Conservation (phyloP, 2,888 invertebrate species). For the Stenoptilia bipunctidactyla region DNA sequence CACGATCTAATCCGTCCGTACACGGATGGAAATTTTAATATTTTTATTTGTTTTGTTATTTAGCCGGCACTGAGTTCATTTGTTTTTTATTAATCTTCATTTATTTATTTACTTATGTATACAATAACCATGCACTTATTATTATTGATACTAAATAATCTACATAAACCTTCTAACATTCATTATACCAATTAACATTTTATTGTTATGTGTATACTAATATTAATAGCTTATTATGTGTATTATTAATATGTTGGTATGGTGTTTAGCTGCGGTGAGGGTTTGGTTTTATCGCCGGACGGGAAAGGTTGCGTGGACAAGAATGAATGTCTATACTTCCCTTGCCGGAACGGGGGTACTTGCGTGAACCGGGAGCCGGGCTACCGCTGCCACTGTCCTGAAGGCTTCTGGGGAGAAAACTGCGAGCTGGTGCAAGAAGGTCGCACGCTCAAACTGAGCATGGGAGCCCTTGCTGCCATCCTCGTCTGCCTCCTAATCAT, state of each 20-base stretch:
- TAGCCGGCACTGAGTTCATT: constrained; percentile 46
- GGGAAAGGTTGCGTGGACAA: constrained; percentile 95
- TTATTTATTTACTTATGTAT: no score
- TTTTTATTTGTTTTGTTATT: constrained; percentile 21
- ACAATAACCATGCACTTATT: no score
- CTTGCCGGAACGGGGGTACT: constrained; percentile 92
- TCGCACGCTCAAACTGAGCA: constrained; percentile 94
- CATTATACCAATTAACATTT: constrained; percentile 16
- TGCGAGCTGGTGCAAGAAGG: constrained; percentile 95
- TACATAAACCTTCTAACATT: no score
- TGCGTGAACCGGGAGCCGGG: constrained; percentile 93
- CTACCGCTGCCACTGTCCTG: constrained; percentile 90
- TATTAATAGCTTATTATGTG: constrained; percentile 4
- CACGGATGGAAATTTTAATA: no score
- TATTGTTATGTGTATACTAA: constrained; percentile 18
- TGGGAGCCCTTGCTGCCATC: constrained; percentile 97
- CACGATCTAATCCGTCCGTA: no score
- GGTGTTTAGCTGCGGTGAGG: constrained; percentile 89
- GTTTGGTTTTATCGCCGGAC: constrained; percentile 90
- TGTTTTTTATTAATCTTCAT: constrained; percentile 14
- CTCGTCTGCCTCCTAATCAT: constrained; percentile 97
- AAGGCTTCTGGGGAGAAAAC: constrained; percentile 94
- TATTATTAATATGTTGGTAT: constrained; percentile 32
- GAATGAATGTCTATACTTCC: constrained; percentile 94
- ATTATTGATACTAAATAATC: no score